A percentile compares a stretch with the other conserved stretches of the same genome.
These are phyloP conservation scores for Ancistrus triradiatus DNA, from an alignment of 2,113 vertebrate species.

Conservation along the genomic window DNA sequence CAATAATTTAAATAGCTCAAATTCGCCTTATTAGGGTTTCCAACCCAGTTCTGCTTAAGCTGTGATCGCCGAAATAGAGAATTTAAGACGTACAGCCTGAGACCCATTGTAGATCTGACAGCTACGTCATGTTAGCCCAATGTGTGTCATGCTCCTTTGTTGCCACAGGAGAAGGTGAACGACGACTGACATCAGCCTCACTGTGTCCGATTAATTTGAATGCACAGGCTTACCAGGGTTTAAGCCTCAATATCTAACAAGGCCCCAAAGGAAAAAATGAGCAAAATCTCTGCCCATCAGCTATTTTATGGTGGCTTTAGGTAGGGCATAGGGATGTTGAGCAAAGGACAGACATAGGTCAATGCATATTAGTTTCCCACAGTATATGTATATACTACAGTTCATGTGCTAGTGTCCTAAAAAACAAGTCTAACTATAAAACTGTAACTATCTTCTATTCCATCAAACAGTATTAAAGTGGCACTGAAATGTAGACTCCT, in stretches of 20 bases:
- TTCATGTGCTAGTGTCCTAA: too few species aligned
- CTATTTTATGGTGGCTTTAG: background rate
- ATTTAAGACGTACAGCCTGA: background rate
- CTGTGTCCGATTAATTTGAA: constrained; percentile 31
- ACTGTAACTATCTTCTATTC: too few species aligned
- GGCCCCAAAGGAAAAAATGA: background rate
- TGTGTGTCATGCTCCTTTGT: constrained; percentile 15
- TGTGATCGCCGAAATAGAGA: background rate
- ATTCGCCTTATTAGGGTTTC: too few species aligned
- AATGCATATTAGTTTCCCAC: too few species aligned
- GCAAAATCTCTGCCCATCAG: constrained; percentile 7
- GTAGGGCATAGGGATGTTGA: background rate
- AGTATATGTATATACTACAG: too few species aligned
- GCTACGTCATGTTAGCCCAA: constrained; percentile 3
- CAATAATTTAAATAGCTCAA: too few species aligned
- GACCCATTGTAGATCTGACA: constrained; percentile 4
- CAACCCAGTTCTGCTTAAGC: background rate
- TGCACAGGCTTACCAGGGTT: constrained; percentile 12
- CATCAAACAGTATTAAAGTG: too few species aligned
- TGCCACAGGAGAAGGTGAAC: constrained; percentile 21
- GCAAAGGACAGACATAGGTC: background rate
- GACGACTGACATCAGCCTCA: constrained; percentile 27
- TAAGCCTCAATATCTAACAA: background rate
- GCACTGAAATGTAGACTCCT: too few species aligned
- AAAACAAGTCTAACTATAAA: too few species aligned